Base-by-base conservation (phyloP, 2,113 vertebrate species). In the Cairina moschata region DNA sequence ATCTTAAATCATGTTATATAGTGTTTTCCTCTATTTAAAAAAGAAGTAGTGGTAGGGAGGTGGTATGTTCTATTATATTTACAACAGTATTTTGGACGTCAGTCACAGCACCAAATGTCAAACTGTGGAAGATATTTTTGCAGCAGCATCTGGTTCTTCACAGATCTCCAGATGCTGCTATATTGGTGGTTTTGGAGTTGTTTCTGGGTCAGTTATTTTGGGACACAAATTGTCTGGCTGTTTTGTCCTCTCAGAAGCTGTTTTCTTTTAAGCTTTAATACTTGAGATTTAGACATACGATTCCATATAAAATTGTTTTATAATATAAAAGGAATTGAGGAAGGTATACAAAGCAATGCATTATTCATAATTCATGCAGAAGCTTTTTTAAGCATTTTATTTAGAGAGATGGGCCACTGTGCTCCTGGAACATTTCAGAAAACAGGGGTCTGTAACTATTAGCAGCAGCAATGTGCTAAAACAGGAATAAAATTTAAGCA, bases 171-270 rank as follows among this genome's bases (percentile, higher is more conserved):
- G 92, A 95, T 94, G 87, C 62, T 88, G 28, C 66, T 92, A 52
- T 74, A 93, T 25, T 94, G 88, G 65, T 94, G 77, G 29, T 52
- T 83, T 68, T 94, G 68, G 73, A 92, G 69, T 84, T 91, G 38
- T 79, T 80, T 85, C 84, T 95, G 92, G 83, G 73, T 85, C 95
- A 92, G 77, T 62, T 93, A 89, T 96, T 97, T 93, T 82, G 72
- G 50, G 83, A 79, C 63, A 71, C 29, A 34, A 67, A 65, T 94
- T 95, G 20, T 85, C 55, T 90, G 71, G 69, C 63, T 60, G 83
- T 65, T 92, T 86, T 92, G 83, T 92, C 78, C 84, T 91, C 52
- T 84, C 75, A 73, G 34, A 96, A 97, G 59, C 20, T 73, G 14
- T 91, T 96, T 91, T 84, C 34, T 48, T 94, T 88, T 86, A 96